A percentile compares a stretch with the other conserved stretches of the same genome.
phyloP scores from a whole-genome alignment of 2,113 vertebrate species.

The Callorhinus ursinus region DNA sequence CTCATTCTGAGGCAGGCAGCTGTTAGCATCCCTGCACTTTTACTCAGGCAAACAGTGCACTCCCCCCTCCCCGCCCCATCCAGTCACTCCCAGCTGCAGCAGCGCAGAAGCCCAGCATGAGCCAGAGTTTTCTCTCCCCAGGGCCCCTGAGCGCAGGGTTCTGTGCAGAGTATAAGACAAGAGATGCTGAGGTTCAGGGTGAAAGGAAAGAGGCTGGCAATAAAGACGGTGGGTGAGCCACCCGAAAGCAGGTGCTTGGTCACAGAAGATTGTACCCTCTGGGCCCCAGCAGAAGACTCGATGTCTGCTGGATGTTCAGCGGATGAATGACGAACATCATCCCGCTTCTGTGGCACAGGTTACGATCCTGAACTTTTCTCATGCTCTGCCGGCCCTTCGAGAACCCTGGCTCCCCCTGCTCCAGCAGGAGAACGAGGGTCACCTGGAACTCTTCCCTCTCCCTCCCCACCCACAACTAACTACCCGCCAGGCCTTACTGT shows the following conservation, averaged over 20 bases:
- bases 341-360: not conserved
- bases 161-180: not conserved
- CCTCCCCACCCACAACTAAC: not conserved
- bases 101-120: not conserved
- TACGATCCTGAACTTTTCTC: not conserved
- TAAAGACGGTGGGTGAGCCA: not conserved
- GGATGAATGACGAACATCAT: not conserved
- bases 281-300: not conserved
- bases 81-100: no score
- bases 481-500: not conserved
- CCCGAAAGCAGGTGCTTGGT: not conserved
- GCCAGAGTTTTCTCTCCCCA: not conserved
- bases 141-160: not conserved
- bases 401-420: not conserved
- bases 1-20: not conserved
- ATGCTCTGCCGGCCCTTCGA: not conserved
- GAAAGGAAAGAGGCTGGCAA: not conserved
- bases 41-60: not conserved
- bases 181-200: not conserved
- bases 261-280: rapidly evolving
- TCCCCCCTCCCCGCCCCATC: rapidly evolving
- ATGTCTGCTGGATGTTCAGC: not conserved
- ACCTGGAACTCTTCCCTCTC: not conserved
- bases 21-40: no score
- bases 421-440: not conserved